phyloP scores from a whole-genome alignment of 2,113 vertebrate genomes.

The Oncorhynchus clarkii region DNA sequence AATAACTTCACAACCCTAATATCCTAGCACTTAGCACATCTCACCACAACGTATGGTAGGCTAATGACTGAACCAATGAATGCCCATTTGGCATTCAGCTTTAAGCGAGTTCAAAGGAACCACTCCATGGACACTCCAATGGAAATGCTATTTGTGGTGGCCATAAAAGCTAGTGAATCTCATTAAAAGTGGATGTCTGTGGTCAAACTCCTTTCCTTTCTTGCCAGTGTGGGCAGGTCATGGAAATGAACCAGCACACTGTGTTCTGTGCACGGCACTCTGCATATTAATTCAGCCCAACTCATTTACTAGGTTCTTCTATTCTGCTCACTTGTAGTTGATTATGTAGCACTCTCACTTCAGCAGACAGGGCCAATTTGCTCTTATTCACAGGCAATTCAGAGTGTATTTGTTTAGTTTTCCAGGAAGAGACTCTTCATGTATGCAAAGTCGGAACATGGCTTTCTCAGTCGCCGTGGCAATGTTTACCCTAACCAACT shows the following conservation, averaged over 20 bases:
- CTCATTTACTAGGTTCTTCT: conserved; percentile 33
- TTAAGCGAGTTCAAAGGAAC: neutral
- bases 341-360: conserved; percentile 51
- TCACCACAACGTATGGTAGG: too few species aligned
- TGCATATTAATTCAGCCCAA: conserved; percentile 55
- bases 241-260: conserved; percentile 30
- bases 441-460: neutral
- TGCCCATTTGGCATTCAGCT: too few species aligned
- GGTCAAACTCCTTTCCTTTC: conserved; percentile 5
- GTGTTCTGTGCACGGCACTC: conserved; percentile 10
- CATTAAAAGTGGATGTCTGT: conserved; percentile 25
- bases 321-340: conserved; percentile 44
- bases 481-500: conserved; percentile 5
- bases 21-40: too few species aligned
- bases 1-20: too few species aligned
- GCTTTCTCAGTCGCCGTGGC: neutral
- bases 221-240: conserved; percentile 23
- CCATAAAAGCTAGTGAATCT: neutral
- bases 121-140: neutral
- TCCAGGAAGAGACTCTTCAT: conserved; percentile 28
- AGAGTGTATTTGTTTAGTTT: conserved; percentile 46
- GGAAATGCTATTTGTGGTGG: neutral
- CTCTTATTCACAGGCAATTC: conserved; percentile 44
- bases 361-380: conserved; percentile 46
- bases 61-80: too few species aligned